These are phyloP conservation scores for Palloptera scutellata DNA, from an alignment of 2,888 invertebrate genomes.

Conservation along the genomic window DNA sequence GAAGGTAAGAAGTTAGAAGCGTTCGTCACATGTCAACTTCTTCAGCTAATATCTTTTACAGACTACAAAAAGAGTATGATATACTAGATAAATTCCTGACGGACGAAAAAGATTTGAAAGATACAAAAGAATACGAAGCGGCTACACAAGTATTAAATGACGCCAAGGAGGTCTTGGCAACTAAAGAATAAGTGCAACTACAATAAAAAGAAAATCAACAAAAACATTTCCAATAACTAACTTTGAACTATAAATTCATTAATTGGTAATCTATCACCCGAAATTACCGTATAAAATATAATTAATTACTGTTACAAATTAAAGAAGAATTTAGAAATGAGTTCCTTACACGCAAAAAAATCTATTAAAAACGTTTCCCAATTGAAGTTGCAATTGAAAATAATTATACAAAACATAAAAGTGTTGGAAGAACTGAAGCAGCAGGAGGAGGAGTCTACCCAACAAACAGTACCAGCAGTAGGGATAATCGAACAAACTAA, in stretches of 20 bases:
- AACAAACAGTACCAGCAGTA: neutral
- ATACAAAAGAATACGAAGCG: slow-evolving; percentile 73
- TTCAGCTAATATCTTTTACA: slow-evolving; percentile 44
- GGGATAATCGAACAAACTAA: slow-evolving; percentile 30
- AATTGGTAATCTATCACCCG: too few relatives aligned
- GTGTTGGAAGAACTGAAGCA: slow-evolving; percentile 31
- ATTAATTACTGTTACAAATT: slow-evolving; percentile 5
- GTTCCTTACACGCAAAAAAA: slow-evolving; percentile 16
- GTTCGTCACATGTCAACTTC: neutral
- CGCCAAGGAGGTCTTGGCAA: slow-evolving; percentile 65
- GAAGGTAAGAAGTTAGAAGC: slow-evolving; percentile 66
- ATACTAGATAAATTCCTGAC: slow-evolving; percentile 78
- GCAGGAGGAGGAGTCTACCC: neutral
- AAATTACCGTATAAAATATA: neutral
- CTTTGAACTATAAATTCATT: too few relatives aligned
- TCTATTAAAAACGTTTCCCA: slow-evolving; percentile 20
- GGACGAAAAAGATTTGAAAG: slow-evolving; percentile 80
- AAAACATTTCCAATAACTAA: too few relatives aligned
- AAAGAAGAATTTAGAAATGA: slow-evolving; percentile 8
- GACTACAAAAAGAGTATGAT: slow-evolving; percentile 75
- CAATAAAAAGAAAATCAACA: too few relatives aligned
- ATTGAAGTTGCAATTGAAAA: slow-evolving; percentile 22
- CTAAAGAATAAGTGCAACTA: slow-evolving; percentile 1
- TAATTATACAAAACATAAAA: slow-evolving; percentile 25
- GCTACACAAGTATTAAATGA: slow-evolving; percentile 76